Conservation (phyloP, 2,888 invertebrate species). For the Bombylius discolor region DNA sequence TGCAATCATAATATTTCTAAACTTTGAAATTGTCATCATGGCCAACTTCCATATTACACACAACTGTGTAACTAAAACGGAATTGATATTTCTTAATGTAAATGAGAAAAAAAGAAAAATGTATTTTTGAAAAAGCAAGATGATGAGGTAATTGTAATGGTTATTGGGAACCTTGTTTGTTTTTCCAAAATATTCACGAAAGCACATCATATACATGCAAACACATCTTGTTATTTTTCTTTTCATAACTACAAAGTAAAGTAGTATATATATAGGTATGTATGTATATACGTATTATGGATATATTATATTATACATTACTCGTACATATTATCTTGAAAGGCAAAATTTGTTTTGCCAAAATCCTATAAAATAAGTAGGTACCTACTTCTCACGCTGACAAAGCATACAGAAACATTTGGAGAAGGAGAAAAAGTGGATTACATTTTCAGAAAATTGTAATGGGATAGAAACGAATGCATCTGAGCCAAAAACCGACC, state of each 20-base stretch:
- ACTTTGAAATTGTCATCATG: slow-evolving; percentile 7
- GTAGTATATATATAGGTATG: too few species aligned
- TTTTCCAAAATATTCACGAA: slow-evolving; percentile 7
- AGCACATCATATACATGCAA: background rate
- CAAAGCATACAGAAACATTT: background rate
- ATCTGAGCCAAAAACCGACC: slow-evolving; percentile 13
- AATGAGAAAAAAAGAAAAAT: background rate
- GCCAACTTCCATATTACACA: slow-evolving; percentile 5
- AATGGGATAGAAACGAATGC: slow-evolving; percentile 6
- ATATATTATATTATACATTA: background rate
- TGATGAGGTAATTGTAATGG: background rate
- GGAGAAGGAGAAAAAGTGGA: background rate
- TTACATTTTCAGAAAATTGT: background rate
- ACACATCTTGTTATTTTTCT: too few species aligned
- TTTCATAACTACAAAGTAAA: background rate
- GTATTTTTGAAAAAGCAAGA: background rate
- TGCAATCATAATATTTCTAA: slow-evolving; percentile 1
- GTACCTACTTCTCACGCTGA: too few species aligned
- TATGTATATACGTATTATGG: background rate
- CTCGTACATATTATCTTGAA: too few species aligned
- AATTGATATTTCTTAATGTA: slow-evolving; percentile 7
- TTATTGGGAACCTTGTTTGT: slow-evolving; percentile 6
- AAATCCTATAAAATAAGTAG: too few species aligned
- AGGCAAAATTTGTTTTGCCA: too few species aligned
- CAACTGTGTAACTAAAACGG: background rate